These are phyloP conservation scores for Mirza zaza DNA, from an alignment of 2,113 vertebrate species.

Conservation along the genomic window DNA sequence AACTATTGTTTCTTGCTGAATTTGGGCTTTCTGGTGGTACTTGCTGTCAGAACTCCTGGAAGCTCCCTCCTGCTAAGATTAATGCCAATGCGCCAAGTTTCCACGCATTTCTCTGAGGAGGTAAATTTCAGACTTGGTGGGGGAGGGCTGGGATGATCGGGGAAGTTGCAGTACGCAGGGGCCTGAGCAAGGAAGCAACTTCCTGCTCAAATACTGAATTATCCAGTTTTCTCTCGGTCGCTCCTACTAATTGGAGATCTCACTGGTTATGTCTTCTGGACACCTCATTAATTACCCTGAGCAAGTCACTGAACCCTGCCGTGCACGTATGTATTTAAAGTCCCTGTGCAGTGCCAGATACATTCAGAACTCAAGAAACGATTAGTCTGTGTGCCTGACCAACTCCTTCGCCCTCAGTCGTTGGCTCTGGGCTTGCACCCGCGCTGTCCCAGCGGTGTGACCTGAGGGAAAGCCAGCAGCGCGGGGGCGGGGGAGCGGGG, in stretches of 20 bases:
- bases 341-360: neutral
- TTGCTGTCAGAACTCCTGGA: conserved; percentile 5
- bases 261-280: neutral
- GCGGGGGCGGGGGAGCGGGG: neutral
- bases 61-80: neutral
- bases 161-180: neutral
- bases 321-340: conserved; percentile 24
- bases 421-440: neutral
- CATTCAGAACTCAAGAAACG: conserved; percentile 11
- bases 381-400: neutral
- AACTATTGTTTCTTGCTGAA: neutral
- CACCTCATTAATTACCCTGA: neutral
- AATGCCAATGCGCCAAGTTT: neutral
- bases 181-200: neutral
- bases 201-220: conserved; percentile 17
- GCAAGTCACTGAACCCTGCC: neutral
- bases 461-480: neutral
- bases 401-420: neutral
- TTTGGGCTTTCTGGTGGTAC: neutral
- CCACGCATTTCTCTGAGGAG: neutral
- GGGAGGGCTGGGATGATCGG: neutral
- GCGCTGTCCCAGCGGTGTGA: neutral
- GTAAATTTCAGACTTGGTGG: neutral
- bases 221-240: neutral
- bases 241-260: neutral